Evolutionary conservation across 2,888 invertebrate genomes (phyloP).

Genomic region (Physocephala rufipes): DNA sequence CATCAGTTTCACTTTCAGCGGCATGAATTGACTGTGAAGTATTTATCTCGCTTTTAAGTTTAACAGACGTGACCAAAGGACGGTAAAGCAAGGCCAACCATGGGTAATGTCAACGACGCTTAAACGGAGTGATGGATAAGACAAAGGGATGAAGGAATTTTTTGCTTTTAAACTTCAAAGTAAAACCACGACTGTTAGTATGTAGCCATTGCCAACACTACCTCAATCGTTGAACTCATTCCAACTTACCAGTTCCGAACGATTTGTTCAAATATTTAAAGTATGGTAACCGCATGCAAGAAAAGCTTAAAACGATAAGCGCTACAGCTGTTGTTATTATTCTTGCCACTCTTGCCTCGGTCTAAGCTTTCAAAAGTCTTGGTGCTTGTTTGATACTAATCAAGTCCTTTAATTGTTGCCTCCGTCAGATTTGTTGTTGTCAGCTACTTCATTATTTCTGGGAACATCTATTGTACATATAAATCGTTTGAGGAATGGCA

Average conservation of each 20-base stretch:
- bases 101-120: not conserved
- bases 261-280: constrained; percentile 6
- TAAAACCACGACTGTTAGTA: too few relatives aligned
- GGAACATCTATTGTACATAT: not conserved
- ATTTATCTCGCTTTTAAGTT: not conserved
- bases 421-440: not conserved
- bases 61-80: not conserved
- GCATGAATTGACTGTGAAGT: not conserved
- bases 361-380: too few relatives aligned
- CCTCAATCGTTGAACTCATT: too few relatives aligned
- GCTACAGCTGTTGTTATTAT: not conserved
- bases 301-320: not conserved
- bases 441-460: constrained; percentile 11
- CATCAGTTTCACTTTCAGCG: not conserved
- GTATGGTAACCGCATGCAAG: not conserved
- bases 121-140: too few relatives aligned
- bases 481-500: not conserved
- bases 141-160: not conserved
- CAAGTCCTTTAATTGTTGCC: constrained; percentile 3
- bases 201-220: too few relatives aligned
- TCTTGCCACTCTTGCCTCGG: too few relatives aligned
- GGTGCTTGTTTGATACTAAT: not conserved
- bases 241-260: too few relatives aligned
- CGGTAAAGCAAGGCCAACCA: not conserved
- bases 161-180: not conserved